Evolutionary conservation across 2,797 vertebrate genomes (phyloP).

Genomic region (Propithecus perrieri): DNA sequence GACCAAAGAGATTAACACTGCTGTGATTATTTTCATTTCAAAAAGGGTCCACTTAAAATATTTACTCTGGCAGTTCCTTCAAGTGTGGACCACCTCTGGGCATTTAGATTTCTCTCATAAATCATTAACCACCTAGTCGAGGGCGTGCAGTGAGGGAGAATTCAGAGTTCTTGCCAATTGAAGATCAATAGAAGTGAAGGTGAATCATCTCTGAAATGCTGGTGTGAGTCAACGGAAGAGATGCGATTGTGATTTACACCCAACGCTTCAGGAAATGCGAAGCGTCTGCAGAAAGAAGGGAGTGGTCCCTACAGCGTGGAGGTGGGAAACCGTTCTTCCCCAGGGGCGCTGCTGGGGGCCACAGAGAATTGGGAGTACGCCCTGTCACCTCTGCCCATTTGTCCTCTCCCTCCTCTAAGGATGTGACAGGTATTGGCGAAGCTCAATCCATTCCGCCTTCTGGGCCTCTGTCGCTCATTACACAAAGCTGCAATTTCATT

Average conservation of each 20-base stretch:
- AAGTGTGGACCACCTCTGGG: constrained; percentile 44
- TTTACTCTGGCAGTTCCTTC: constrained; percentile 61
- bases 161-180: not conserved
- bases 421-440: not conserved
- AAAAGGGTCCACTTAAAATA: constrained; percentile 65
- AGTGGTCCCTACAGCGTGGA: rapidly evolving
- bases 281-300: not conserved
- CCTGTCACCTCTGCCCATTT: not conserved
- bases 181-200: constrained; percentile 28
- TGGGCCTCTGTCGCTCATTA: constrained; percentile 62
- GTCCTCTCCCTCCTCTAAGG: not conserved
- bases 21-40: constrained; percentile 73
- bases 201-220: not conserved
- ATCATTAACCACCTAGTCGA: constrained; percentile 49
- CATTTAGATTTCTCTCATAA: constrained; percentile 57
- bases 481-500: constrained; percentile 46
- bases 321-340: not conserved
- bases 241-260: not conserved
- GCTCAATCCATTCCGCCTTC: constrained; percentile 47
- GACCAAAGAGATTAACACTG: constrained; percentile 43
- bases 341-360: not conserved
- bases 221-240: not conserved
- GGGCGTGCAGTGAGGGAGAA: not conserved
- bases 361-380: not conserved
- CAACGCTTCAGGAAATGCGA: not conserved